A percentile compares a stretch with the other conserved stretches of the same genome.
phyloP scores from a whole-genome alignment of 2,888 invertebrate species.

The Heliconius sara region DNA sequence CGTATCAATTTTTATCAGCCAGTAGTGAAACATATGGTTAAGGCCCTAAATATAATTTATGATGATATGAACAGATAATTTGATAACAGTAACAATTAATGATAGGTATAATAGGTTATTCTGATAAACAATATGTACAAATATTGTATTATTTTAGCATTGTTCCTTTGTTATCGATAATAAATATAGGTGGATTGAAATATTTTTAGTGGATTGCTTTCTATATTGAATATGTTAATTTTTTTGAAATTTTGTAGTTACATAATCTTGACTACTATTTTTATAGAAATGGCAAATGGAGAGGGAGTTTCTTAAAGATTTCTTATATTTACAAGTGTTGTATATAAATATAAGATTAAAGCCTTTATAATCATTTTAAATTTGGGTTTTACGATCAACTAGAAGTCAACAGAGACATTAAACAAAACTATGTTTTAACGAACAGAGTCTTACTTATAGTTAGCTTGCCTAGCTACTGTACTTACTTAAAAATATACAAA shows the following conservation, averaged over 20 bases:
- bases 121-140: slow-evolving; percentile 3
- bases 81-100: neutral
- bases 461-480: too few relatives aligned
- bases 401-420: neutral
- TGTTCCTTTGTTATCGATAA: neutral
- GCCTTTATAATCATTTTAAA: neutral
- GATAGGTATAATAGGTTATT: neutral
- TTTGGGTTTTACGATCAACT: neutral
- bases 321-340: neutral
- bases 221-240: neutral
- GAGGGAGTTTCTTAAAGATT: neutral
- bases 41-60: neutral
- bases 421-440: neutral
- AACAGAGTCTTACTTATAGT: neutral
- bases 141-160: neutral
- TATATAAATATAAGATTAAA: neutral
- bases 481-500: too few relatives aligned
- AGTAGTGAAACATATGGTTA: too few relatives aligned
- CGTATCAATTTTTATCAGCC: too few relatives aligned
- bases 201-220: neutral
- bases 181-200: neutral
- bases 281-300: too few relatives aligned
- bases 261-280: too few relatives aligned
- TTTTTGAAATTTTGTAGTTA: neutral
- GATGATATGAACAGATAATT: neutral